phyloP scores from a whole-genome alignment of 2,888 invertebrate genomes.

The Tholera decimalis region DNA sequence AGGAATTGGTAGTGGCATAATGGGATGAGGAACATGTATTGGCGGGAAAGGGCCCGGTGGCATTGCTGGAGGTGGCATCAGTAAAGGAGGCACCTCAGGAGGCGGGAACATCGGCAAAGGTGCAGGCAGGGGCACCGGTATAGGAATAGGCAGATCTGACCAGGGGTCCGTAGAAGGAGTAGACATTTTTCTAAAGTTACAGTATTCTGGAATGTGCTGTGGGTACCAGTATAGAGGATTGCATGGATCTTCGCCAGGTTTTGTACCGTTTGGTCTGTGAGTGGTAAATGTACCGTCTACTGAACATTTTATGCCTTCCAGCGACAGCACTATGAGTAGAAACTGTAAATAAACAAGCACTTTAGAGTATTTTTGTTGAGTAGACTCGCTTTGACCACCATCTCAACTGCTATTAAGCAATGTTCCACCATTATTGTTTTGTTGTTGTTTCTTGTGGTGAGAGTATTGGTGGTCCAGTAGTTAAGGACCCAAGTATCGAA shows the following conservation, averaged over 20 bases:
- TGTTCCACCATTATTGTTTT: no score
- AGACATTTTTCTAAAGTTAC: conserved; percentile 53
- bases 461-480: no score
- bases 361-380: not conserved
- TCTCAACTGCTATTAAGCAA: no score
- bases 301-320: conserved; percentile 64
- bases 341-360: conserved; percentile 67
- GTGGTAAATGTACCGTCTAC: conserved; percentile 68
- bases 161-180: conserved; percentile 26
- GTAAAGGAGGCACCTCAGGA: conserved; percentile 37
- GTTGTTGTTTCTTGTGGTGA: no score
- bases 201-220: conserved; percentile 68
- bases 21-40: conserved; percentile 39
- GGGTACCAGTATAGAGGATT: conserved; percentile 85
- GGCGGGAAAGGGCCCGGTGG: conserved; percentile 35
- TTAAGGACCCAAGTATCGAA: no score
- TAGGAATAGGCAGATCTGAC: conserved; percentile 52
- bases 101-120: conserved; percentile 46
- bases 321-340: conserved; percentile 51
- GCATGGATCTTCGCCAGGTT: conserved; percentile 75
- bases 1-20: conserved; percentile 53
- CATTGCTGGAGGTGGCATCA: conserved; percentile 36
- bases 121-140: conserved; percentile 51
- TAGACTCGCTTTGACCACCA: no score
- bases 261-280: conserved; percentile 16